Evolutionary conservation across 2,113 vertebrate species (phyloP).

Genomic region (Herpailurus yagouaroundi): DNA sequence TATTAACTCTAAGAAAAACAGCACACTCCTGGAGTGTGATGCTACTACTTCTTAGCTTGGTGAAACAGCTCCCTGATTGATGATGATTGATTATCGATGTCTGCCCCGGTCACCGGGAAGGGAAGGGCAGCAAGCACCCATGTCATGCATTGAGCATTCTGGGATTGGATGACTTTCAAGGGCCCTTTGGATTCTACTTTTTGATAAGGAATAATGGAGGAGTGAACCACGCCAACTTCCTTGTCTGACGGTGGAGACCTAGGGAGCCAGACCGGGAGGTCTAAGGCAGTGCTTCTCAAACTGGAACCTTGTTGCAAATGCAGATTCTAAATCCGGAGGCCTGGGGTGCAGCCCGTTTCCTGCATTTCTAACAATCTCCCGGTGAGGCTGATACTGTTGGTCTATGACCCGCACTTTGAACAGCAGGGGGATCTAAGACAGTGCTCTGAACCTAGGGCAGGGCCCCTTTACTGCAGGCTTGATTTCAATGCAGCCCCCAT

Average conservation of each 20-base stretch:
- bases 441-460: background rate
- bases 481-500: background rate
- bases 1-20: too few relatives aligned
- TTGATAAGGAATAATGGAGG: background rate
- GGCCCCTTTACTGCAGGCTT: background rate
- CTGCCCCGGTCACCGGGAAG: background rate
- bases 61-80: background rate
- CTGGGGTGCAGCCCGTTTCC: background rate
- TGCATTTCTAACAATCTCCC: background rate
- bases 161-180: background rate
- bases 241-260: background rate
- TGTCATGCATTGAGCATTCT: background rate
- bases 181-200: background rate
- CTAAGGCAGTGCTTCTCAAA: background rate
- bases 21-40: background rate
- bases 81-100: constrained; percentile 8
- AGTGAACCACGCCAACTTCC: background rate
- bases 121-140: background rate
- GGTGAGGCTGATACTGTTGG: background rate
- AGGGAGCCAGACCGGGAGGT: background rate
- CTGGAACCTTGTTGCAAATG: background rate
- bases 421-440: background rate
- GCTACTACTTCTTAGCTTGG: background rate
- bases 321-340: background rate
- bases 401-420: background rate